A percentile compares a stretch with the other conserved stretches of the same genome.
These are phyloP conservation scores for Helicoverpa zea DNA, from an alignment of 1,140 invertebrate genomes.

Conservation along the genomic window DNA sequence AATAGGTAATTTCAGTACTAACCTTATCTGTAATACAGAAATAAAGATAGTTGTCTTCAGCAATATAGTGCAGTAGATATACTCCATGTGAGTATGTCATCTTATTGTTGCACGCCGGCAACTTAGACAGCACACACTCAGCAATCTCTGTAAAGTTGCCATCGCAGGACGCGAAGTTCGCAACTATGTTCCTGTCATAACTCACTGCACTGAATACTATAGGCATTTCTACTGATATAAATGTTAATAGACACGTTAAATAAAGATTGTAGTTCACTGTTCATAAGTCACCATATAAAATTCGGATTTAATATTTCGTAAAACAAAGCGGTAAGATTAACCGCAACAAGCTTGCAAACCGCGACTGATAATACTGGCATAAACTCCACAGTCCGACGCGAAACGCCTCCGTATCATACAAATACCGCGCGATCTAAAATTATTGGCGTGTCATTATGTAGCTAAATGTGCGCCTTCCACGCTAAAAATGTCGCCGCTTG, in stretches of 20 bases:
- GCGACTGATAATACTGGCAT: conserved; percentile 47
- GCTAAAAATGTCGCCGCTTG: conserved; percentile 61
- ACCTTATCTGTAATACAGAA: conserved; percentile 98
- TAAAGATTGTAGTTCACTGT: neutral
- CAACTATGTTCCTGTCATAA: conserved; percentile 91
- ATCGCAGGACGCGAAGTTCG: conserved; percentile 94
- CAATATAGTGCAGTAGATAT: conserved; percentile 96
- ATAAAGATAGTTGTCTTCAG: conserved; percentile 93
- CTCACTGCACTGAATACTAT: conserved; percentile 95
- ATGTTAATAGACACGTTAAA: neutral
- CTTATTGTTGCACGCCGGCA: conserved; percentile 92
- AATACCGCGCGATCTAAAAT: conserved; percentile 56
- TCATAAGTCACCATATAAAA: neutral
- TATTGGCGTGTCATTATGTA: conserved; percentile 47
- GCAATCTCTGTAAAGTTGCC: conserved; percentile 97
- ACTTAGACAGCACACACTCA: conserved; percentile 93
- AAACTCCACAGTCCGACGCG: neutral
- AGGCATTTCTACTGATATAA: conserved; percentile 88
- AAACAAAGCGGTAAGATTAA: neutral
- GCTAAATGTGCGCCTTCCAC: conserved; percentile 42
- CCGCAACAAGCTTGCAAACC: conserved; percentile 7
- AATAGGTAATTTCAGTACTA: conserved; percentile 82
- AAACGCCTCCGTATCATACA: conserved; percentile 41
- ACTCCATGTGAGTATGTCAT: conserved; percentile 96
- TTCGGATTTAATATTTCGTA: neutral